Evolutionary conservation across 2,797 vertebrate species (phyloP).

Genomic region (Telmatherina bonti): DNA sequence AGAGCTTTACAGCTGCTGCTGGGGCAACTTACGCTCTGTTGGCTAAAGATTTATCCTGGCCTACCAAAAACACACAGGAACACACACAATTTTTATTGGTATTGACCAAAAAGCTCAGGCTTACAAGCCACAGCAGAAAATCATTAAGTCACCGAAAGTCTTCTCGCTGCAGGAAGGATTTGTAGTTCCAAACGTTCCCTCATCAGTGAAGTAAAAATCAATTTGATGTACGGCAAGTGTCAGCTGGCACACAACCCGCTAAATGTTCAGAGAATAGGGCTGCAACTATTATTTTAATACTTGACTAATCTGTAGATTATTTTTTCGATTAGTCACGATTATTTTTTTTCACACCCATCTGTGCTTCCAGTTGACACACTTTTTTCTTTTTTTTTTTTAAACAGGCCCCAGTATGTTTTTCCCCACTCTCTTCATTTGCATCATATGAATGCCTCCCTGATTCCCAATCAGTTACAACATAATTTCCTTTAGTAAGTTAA

Average conservation of each 20-base stretch:
- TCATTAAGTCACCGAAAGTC: not conserved
- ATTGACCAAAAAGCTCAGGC: not conserved
- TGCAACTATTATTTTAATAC: too few species aligned
- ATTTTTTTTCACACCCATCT: too few species aligned
- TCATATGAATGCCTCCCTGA: too few species aligned
- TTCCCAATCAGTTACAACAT: too few species aligned
- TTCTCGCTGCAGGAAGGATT: not conserved
- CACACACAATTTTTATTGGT: not conserved
- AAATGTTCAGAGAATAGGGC: not conserved
- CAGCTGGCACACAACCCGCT: not conserved
- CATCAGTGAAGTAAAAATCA: not conserved
- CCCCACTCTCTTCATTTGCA: too few species aligned
- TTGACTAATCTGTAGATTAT: too few species aligned
- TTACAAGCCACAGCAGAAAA: not conserved
- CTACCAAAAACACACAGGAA: not conserved
- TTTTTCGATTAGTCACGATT: too few species aligned
- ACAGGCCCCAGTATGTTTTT: too few species aligned
- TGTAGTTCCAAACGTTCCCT: constrained; percentile 1
- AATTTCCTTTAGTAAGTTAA: too few species aligned
- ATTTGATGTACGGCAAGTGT: not conserved
- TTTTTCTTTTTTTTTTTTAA: too few species aligned
- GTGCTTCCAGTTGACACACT: too few species aligned
- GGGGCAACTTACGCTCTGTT: not conserved
- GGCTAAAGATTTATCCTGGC: not conserved
- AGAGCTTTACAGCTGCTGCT: not conserved